phyloP scores from a whole-genome alignment of 2,888 invertebrate species.

The Cantharis nigra region DNA sequence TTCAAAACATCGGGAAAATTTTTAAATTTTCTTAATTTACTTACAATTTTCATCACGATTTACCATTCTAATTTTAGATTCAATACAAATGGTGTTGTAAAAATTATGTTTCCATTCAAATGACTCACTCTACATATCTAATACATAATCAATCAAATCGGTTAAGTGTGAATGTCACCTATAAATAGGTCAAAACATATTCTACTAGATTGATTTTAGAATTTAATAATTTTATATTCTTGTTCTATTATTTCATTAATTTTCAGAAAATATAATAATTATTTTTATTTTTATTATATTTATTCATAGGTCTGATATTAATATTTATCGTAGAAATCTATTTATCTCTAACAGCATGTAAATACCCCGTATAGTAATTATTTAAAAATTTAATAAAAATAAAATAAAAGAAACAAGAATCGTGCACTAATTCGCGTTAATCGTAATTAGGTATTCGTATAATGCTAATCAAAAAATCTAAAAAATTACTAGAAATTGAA shows the following conservation, averaged over 20 bases:
- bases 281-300: too few relatives aligned
- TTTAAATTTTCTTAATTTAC: background rate
- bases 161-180: background rate
- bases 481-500: too few relatives aligned
- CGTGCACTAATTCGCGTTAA: too few relatives aligned
- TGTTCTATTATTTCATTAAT: background rate
- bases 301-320: too few relatives aligned
- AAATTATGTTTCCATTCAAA: background rate
- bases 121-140: background rate
- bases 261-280: too few relatives aligned
- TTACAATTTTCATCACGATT: background rate
- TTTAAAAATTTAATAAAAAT: too few relatives aligned
- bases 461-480: too few relatives aligned
- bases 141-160: background rate
- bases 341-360: too few relatives aligned
- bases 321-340: too few relatives aligned
- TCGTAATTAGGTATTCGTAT: too few relatives aligned
- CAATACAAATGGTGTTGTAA: background rate
- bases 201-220: background rate
- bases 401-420: too few relatives aligned
- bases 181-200: background rate
- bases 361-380: too few relatives aligned
- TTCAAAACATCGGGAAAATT: background rate
- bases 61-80: background rate
- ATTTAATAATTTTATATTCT: background rate